Evolutionary conservation across 2,113 vertebrate genomes (phyloP), one percentile per base, ranked within the genome.

Genomic region (Erythrolamprus reginae): DNA sequence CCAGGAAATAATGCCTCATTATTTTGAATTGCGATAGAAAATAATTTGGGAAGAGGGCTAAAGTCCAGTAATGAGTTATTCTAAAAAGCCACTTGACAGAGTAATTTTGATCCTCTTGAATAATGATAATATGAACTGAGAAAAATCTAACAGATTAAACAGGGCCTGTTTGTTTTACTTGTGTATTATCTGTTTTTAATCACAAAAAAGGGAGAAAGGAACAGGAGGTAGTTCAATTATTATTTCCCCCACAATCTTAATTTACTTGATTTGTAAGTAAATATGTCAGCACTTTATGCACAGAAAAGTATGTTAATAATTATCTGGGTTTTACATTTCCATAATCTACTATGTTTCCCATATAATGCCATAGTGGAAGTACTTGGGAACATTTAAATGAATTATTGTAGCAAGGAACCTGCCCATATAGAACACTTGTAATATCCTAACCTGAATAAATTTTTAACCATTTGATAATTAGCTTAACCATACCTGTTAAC

Each of bases 401-500:
- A 93, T 87, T 85, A 86, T 87, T 85, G 88, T 93, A 87, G 58
- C 82, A 92, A 85, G 88, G 28, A 89, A 94, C 92, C 89, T 88
- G 55, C 84, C 82, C 83, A 87, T 93, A 50, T 8, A 83, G 90
- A 89, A 51, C 90, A 48, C 87, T 92, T 89, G 90, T 91, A 87
- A 89, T 85, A 87, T 82, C 94, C 92, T 93, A 95, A 82, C 65
- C n/a, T 90, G 94, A 93, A 94, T 92, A 94, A 90, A 93, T 90
- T 95, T 95, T 96, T 96, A 96, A 95, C 96, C 91, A 89, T 96
- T 95, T 93, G 93, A 94, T 94, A 95, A 96, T 96, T 95, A 95
- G 95, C 94, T 95, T 93, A 94, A 91, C 93, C 93, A 89, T 92
- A 95, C 96, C 93, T 94, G 92, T 93, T 93, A 94, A 96, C 96